These are phyloP conservation scores for Ricordea florida DNA, from an alignment of 92 coral and sea anemone genomes.

Conservation along the genomic window DNA sequence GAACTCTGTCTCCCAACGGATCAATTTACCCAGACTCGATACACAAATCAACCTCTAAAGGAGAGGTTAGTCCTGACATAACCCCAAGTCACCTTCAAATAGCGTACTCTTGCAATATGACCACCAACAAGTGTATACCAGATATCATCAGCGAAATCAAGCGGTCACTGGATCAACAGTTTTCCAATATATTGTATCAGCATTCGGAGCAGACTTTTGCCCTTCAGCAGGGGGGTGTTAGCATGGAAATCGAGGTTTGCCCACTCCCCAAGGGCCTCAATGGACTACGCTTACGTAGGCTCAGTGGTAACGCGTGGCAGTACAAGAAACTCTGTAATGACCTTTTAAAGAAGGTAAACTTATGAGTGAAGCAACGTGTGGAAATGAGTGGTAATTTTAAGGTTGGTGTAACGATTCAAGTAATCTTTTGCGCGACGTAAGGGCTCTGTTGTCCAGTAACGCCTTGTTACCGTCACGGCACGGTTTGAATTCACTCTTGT, in stretches of 20 bases:
- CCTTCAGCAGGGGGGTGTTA: conserved; percentile 86
- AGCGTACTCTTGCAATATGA: conserved; percentile 85
- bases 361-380: conserved; percentile 30
- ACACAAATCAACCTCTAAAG: conserved; percentile 72
- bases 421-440: background rate
- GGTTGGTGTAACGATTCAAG: background rate
- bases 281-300: conserved; percentile 92
- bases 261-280: conserved; percentile 74
- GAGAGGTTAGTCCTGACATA: conserved; percentile 69
- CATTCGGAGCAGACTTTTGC: conserved; percentile 89
- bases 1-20: conserved; percentile 88
- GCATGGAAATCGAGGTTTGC: conserved; percentile 96
- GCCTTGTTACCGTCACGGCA: no score
- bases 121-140: conserved; percentile 87
- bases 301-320: conserved; percentile 96
- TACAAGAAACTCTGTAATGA: conserved; percentile 95
- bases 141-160: conserved; percentile 89
- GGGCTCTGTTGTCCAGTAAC: no score
- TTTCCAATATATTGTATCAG: conserved; percentile 78
- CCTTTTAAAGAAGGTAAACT: conserved; percentile 84
- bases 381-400: background rate
- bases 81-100: conserved; percentile 75
- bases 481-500: no score
- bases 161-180: conserved; percentile 85
- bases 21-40: conserved; percentile 73